A percentile compares a stretch with the other conserved stretches of the same genome.
phyloP scores from a whole-genome alignment of 2,888 invertebrate genomes.

The Acanthacorydalis orientalis region DNA sequence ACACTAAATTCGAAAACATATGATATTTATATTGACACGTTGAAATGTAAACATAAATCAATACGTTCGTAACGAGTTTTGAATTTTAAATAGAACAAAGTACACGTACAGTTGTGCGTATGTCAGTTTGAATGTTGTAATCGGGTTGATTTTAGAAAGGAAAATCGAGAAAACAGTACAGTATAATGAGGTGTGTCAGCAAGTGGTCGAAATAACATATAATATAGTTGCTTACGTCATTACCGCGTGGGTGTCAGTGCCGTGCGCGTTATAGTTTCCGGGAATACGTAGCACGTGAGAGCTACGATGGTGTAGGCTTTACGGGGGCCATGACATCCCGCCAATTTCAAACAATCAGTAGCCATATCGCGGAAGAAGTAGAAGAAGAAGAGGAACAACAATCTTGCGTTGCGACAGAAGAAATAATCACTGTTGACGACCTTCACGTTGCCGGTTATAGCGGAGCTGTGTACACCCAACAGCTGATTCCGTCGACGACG shows the following conservation, averaged over 20 bases:
- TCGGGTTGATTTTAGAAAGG: too few relatives aligned
- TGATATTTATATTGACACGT: too few relatives aligned
- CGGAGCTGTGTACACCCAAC: not conserved
- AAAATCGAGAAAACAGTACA: too few relatives aligned
- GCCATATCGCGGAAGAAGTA: not conserved
- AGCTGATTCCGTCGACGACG: not conserved
- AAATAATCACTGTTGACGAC: not conserved
- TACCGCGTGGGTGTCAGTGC: not conserved
- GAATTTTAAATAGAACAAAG: too few relatives aligned
- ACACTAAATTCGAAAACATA: too few relatives aligned
- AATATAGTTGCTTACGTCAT: too few relatives aligned
- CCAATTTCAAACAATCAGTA: slow-evolving; percentile 1
- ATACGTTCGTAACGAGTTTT: too few relatives aligned
- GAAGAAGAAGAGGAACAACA: not conserved
- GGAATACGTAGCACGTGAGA: not conserved
- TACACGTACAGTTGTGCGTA: too few relatives aligned
- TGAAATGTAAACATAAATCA: too few relatives aligned
- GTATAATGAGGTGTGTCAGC: too few relatives aligned
- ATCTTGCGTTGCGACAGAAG: not conserved
- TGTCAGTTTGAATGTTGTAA: too few relatives aligned
- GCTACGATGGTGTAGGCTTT: not conserved
- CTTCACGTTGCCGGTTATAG: not conserved
- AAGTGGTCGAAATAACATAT: too few relatives aligned
- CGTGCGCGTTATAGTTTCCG: not conserved
- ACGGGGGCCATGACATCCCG: slow-evolving; percentile 5